Percentiles rank a stretch among this genome's conserved stretches.
phyloP scores from a whole-genome alignment of 2,113 vertebrate species.

The Ornithorhynchus anatinus region DNA sequence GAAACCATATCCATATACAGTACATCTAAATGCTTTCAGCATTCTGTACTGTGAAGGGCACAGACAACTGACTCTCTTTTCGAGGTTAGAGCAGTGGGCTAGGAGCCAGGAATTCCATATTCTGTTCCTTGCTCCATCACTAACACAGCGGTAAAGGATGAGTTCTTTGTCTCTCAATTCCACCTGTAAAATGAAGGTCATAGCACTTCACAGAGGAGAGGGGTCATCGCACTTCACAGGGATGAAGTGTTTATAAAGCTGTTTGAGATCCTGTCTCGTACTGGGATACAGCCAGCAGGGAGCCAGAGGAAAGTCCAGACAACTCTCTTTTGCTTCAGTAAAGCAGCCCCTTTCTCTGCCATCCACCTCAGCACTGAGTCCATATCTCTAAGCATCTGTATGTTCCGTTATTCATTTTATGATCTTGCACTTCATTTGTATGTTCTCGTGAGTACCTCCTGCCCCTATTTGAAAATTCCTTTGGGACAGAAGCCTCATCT shows the following conservation, averaged over 20 bases:
- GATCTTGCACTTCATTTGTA: no score
- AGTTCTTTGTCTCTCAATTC: not conserved
- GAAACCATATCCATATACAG: constrained; percentile 4
- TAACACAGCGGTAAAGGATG: not conserved
- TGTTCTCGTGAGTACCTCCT: no score
- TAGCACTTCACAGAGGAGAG: not conserved
- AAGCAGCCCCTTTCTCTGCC: no score
- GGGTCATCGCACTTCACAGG: no score
- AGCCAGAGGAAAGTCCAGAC: no score
- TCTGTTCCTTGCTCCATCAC: not conserved
- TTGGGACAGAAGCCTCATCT: no score
- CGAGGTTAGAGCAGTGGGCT: not conserved
- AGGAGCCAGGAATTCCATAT: not conserved
- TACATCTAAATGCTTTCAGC: not conserved
- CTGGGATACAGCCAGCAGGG: no score
- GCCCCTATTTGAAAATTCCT: no score
- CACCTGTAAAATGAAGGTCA: not conserved
- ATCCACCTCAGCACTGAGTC: no score
- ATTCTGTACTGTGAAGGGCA: not conserved
- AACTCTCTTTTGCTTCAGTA: no score
- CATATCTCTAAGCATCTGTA: no score
- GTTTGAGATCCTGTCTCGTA: not conserved
- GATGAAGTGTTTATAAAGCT: not conserved
- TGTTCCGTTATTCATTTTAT: no score
- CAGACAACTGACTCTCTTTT: not conserved